phyloP scores from a whole-genome alignment of 2,113 vertebrate genomes.

The Melanostigma gelatinosum region DNA sequence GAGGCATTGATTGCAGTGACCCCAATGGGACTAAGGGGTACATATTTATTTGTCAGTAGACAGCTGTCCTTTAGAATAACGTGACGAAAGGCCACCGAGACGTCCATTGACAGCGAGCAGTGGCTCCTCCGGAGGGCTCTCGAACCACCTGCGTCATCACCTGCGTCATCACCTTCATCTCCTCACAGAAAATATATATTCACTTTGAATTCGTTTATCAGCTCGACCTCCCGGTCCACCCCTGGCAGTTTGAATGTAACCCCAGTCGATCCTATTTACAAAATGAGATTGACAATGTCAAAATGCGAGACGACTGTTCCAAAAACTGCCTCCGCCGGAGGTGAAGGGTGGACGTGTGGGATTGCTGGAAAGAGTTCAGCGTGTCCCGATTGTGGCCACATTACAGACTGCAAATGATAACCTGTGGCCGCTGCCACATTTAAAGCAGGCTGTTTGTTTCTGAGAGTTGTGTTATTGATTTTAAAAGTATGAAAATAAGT shows the following conservation, averaged over 20 bases:
- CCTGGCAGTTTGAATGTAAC: conserved; percentile 55
- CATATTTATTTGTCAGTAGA: conserved; percentile 75
- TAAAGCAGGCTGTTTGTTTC: neutral
- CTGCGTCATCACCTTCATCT: conserved; percentile 55
- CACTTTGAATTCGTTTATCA: conserved; percentile 68
- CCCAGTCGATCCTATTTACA: conserved; percentile 64
- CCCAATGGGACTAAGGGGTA: conserved; percentile 61
- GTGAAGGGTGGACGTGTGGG: conserved; percentile 40
- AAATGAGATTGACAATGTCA: conserved; percentile 75
- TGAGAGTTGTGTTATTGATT: neutral
- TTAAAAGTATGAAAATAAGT: neutral
- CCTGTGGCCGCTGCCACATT: neutral
- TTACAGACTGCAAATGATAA: conserved; percentile 5
- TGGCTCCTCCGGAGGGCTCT: conserved; percentile 11
- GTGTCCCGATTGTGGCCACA: neutral
- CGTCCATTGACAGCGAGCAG: conserved; percentile 40
- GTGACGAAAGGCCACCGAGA: conserved; percentile 52
- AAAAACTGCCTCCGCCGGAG: conserved; percentile 34
- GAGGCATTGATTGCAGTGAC: conserved; percentile 75
- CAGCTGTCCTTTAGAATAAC: conserved; percentile 69
- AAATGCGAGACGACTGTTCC: conserved; percentile 49
- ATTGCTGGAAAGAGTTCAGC: conserved; percentile 16
- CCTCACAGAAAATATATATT: conserved; percentile 33
- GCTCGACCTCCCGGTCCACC: conserved; percentile 42
- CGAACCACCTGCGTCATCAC: conserved; percentile 43